A percentile compares a stretch with the other conserved stretches of the same genome.
These are phyloP conservation scores for Zele albiditarsus DNA, from an alignment of 2,888 invertebrate species.

Conservation along the genomic window DNA sequence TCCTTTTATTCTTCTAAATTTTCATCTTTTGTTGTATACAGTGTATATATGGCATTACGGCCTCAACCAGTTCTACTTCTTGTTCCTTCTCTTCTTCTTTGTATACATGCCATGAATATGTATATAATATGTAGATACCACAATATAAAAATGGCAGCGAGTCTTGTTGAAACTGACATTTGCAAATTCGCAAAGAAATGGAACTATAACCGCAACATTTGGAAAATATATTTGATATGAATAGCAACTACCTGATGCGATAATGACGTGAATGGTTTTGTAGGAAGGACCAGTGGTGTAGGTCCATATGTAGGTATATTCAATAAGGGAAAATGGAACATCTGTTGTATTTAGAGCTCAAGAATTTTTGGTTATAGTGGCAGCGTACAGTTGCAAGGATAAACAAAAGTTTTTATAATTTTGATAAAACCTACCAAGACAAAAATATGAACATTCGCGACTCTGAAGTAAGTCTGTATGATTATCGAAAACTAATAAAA, in stretches of 20 bases:
- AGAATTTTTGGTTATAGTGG: not conserved
- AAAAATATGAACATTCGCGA: not conserved
- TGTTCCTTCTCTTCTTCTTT: not conserved
- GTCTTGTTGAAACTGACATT: not conserved
- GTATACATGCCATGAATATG: not conserved
- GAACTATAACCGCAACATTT: not conserved
- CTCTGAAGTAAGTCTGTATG: not conserved
- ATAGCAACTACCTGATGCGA: not conserved
- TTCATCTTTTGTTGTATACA: not conserved
- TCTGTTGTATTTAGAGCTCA: not conserved
- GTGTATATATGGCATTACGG: not conserved
- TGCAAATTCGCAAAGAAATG: not conserved
- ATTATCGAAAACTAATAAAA: too few species aligned
- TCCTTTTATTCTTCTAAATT: slow-evolving; percentile 11
- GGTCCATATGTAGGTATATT: not conserved
- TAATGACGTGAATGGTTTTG: not conserved
- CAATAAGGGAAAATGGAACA: not conserved
- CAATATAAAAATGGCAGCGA: not conserved
- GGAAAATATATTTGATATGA: not conserved
- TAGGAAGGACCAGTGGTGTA: not conserved
- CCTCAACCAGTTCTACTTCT: not conserved
- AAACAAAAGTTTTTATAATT: too few species aligned
- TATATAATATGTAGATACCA: not conserved
- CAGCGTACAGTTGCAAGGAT: not conserved
- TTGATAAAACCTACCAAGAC: too few species aligned